Conservation (phyloP, 2,888 invertebrate species). For the Colletes collaris region DNA sequence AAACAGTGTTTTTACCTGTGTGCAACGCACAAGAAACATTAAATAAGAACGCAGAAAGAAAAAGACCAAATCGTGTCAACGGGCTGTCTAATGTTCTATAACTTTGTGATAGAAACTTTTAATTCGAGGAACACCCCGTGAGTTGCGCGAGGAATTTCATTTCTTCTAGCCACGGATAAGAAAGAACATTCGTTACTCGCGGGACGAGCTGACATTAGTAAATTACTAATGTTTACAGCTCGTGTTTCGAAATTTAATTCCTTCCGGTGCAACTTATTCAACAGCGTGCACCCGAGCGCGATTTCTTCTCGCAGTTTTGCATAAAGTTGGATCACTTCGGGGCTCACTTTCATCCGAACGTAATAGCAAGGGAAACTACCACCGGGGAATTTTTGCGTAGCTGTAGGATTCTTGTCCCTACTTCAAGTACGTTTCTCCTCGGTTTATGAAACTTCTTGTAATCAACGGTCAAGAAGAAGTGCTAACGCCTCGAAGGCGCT, state of each 20-base stretch:
- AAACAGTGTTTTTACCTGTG: constrained; percentile 97
- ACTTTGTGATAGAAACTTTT: too few relatives aligned
- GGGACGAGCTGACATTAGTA: background rate
- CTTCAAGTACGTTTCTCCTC: constrained; percentile 47
- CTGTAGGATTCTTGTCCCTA: constrained; percentile 36
- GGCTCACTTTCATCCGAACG: constrained; percentile 6
- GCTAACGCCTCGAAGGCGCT: constrained; percentile 64
- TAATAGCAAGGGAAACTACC: constrained; percentile 31
- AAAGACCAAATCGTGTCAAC: too few relatives aligned
- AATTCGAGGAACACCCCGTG: too few relatives aligned
- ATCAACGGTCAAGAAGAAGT: constrained; percentile 52
- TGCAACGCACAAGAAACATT: constrained; percentile 7
- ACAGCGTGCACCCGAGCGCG: background rate
- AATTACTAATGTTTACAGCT: background rate
- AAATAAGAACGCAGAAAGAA: background rate
- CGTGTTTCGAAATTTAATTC: background rate
- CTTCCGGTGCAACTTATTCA: background rate
- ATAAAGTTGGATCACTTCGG: constrained; percentile 3
- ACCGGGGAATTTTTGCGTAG: constrained; percentile 36
- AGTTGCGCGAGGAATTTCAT: too few relatives aligned
- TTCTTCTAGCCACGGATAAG: too few relatives aligned
- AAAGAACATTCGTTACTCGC: too few relatives aligned
- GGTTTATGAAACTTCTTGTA: constrained; percentile 65
- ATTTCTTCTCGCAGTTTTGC: background rate
- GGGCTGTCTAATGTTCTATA: too few relatives aligned